Conservation (phyloP, 1,140 invertebrate species). For the Lineus longissimus region DNA sequence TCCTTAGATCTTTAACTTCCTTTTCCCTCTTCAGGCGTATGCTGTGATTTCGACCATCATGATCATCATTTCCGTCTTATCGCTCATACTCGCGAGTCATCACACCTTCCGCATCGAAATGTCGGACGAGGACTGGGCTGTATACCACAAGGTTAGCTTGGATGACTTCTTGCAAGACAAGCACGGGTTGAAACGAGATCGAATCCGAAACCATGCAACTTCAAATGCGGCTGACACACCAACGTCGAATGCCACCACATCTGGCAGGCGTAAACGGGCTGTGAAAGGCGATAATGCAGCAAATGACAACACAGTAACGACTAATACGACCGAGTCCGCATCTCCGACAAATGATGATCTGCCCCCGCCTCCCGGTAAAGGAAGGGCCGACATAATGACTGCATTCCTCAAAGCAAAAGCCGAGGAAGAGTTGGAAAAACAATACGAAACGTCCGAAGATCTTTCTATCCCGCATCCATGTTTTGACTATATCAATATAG, state of each 20-base stretch:
- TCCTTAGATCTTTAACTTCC: neutral
- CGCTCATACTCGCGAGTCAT: slow-evolving; percentile 45
- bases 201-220: no score
- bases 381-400: no score
- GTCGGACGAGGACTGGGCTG: slow-evolving; percentile 15
- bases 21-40: slow-evolving; percentile 37
- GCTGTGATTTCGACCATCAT: slow-evolving; percentile 46
- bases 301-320: no score
- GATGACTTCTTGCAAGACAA: neutral
- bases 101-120: slow-evolving; percentile 34
- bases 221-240: no score
- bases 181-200: neutral
- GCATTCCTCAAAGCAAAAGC: no score
- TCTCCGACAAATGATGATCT: no score
- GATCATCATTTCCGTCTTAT: slow-evolving; percentile 47
- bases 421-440: neutral
- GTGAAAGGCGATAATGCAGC: no score
- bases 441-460: neutral
- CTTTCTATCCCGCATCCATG: slow-evolving; percentile 11
- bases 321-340: no score
- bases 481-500: slow-evolving; percentile 35
- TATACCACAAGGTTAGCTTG: slow-evolving; percentile 29
- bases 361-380: no score
- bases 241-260: no score
- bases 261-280: no score